A percentile compares a stretch with the other conserved stretches of the same genome.
Conservation (phyloP, 2,888 invertebrate genomes). For the Diarsia rubi region DNA sequence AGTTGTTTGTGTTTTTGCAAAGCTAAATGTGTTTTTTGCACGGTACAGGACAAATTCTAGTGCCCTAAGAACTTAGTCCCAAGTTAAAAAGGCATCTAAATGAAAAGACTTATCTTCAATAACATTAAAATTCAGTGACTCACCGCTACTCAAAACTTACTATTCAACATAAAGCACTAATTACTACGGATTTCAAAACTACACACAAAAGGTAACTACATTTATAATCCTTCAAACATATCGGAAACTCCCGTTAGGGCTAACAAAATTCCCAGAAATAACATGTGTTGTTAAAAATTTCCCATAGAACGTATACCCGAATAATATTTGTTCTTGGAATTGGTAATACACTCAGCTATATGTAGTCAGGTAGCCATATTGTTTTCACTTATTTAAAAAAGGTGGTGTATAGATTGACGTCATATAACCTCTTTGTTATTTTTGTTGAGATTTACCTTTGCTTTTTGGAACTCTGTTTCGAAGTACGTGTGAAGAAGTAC, state of each 20-base stretch:
- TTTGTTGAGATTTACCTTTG: constrained; percentile 8
- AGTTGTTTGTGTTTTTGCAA: too few species aligned
- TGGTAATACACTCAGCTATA: not conserved
- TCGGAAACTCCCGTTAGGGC: constrained; percentile 40
- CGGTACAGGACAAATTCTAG: too few species aligned
- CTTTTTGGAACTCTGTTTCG: not conserved
- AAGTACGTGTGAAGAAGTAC: not conserved
- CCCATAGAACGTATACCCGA: constrained; percentile 11
- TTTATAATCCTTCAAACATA: constrained; percentile 21
- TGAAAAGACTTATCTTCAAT: not conserved
- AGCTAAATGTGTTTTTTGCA: too few species aligned
- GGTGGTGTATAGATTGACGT: not conserved
- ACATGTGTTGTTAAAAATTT: constrained; percentile 21
- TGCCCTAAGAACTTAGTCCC: too few species aligned
- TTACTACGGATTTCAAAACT: constrained; percentile 12
- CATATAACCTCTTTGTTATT: constrained; percentile 3
- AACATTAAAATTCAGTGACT: constrained; percentile 5
- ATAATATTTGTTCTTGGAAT: constrained; percentile 44
- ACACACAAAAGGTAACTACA: constrained; percentile 14
- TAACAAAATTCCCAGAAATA: constrained; percentile 22
- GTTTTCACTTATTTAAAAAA: constrained; percentile 21
- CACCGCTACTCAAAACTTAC: constrained; percentile 7
- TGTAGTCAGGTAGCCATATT: constrained; percentile 58
- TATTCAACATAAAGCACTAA: constrained; percentile 28
- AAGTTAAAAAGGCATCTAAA: not conserved